Conservation (phyloP, 2,113 vertebrate genomes). For the Perccottus glenii region DNA sequence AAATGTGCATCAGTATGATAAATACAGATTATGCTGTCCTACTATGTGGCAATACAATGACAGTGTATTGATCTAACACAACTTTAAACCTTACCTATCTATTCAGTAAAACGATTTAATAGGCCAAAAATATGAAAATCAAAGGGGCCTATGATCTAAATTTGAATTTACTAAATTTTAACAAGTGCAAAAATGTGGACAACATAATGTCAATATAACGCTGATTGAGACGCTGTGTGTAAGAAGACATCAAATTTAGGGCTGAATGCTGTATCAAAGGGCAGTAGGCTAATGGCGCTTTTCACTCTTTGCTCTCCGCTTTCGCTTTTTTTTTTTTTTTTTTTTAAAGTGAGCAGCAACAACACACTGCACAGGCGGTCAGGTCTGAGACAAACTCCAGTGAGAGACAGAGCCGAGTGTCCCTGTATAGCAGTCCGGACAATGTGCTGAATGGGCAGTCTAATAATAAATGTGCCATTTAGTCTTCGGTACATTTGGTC, state of each 20-base stretch:
- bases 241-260: constrained; percentile 31
- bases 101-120: constrained; percentile 2
- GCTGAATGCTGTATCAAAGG: constrained; percentile 46
- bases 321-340: constrained; percentile 24
- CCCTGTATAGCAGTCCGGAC: constrained; percentile 90
- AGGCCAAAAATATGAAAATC: neutral
- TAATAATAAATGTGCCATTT: constrained; percentile 99
- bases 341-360: constrained; percentile 53
- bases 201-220: constrained; percentile 12
- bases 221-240: constrained; percentile 28
- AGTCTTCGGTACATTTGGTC: constrained; percentile 85
- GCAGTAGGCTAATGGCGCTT: constrained; percentile 22
- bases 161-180: neutral
- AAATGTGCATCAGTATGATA: constrained; percentile 25
- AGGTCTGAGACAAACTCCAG: constrained; percentile 72
- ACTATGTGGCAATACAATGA: neutral
- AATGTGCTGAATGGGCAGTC: constrained; percentile 99
- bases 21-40: constrained; percentile 11
- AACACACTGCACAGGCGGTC: constrained; percentile 67
- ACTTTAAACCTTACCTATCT: constrained; percentile 4
- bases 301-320: constrained; percentile 38
- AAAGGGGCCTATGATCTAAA: neutral
- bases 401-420: constrained; percentile 84
- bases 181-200: neutral
- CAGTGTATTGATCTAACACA: neutral